A percentile compares a stretch with the other conserved stretches of the same genome.
Conservation (phyloP, 2,888 invertebrate species). For the Ophonus ardosiacus region DNA sequence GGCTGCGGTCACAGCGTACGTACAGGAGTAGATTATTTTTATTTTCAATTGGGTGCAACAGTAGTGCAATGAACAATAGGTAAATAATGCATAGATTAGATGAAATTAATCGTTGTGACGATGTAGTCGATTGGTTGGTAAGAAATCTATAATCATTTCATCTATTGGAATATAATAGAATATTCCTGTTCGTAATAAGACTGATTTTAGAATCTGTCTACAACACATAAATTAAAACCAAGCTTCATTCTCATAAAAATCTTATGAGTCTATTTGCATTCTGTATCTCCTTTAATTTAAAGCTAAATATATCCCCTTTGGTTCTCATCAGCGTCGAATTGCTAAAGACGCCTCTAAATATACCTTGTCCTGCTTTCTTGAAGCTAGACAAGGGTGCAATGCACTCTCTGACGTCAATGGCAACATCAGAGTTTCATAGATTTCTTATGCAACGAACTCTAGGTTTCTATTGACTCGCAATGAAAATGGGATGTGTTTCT, state of each 20-base stretch:
- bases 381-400: conserved; percentile 7
- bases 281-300: not conserved
- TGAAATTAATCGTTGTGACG: too few relatives aligned
- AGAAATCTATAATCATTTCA: too few relatives aligned
- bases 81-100: too few relatives aligned
- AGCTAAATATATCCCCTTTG: not conserved
- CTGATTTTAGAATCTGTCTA: too few relatives aligned
- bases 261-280: conserved; percentile 1
- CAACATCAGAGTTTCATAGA: conserved; percentile 8
- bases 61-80: too few relatives aligned
- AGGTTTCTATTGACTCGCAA: conserved; percentile 24
- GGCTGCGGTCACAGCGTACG: too few relatives aligned
- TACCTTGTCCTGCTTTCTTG: conserved; percentile 34
- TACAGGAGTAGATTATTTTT: too few relatives aligned
- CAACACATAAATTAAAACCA: too few relatives aligned
- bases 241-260: not conserved
- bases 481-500: not conserved
- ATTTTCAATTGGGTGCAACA: too few relatives aligned
- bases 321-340: not conserved
- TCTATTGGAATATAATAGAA: too few relatives aligned
- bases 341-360: conserved; percentile 31
- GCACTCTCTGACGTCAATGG: conserved; percentile 17
- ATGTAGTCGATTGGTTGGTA: too few relatives aligned
- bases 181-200: too few relatives aligned
- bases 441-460: conserved; percentile 19